Evolutionary conservation across 2,113 vertebrate species (phyloP), one percentile per base, ranked within the genome.

Genomic region (Sinocyclocheilus anophthalmus): DNA sequence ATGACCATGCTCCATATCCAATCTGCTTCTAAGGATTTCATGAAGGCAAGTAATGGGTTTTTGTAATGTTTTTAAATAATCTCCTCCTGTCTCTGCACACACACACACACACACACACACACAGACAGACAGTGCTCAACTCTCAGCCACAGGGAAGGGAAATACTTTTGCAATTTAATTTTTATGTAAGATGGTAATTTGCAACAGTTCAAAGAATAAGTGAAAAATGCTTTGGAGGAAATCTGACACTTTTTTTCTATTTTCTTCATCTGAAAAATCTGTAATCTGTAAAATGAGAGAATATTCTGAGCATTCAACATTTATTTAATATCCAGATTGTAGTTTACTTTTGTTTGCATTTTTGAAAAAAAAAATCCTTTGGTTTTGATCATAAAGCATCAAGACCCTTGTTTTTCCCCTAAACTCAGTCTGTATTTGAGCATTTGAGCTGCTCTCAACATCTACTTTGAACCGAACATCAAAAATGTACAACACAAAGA

Each of bases 391-490:
- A 30, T 9, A 18, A 22, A 45, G 67, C 76, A 42, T 37, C 63
- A 85, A 53, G 9, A 26, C 26, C 4, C 63, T 69, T 83, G 9
- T 65, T 79, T 37, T 57, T 61, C 33, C 33, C 39, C 39, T 39
- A 50, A 79, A 78, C 22, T 24, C 75, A 30, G 33, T 26, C 53
- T 70, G 14, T 33, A 80, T 73, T 61, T 82, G 11, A 50, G 53
- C 42, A 26, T 76, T 50, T 50, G 67, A 63, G 79, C 79, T 33
- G 5, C 70, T 63, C 79, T 67, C 69, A 65, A 59, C 77, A 24
- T 87, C 50, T 76, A 82, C 88, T 91, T 91, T 91, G 69, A 88
- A 75, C 85, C 2, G 2, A 63, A 82, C 70, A 86, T 86, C 78
- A 86, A 83, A 86, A 83, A 65, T 76, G 20, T 1, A 55, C 69